Evolutionary conservation across 2,888 invertebrate species (phyloP), one percentile per base, ranked within the genome.

Genomic region (Lasioglossum calceatum): DNA sequence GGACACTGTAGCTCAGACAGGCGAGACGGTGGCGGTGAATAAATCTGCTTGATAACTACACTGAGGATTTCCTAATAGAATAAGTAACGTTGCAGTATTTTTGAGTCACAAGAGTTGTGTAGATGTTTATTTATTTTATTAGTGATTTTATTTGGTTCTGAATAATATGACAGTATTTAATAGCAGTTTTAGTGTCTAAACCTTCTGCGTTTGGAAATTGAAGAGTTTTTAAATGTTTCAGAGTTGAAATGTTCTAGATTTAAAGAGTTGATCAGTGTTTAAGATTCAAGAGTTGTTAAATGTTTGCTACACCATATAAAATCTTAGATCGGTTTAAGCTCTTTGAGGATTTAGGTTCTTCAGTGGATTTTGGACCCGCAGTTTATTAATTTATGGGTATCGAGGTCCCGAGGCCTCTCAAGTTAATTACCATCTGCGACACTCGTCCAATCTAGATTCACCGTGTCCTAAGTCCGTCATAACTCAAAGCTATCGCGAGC

Each of bases 401-500:
- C 36, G 67, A 10, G 27, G 61, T 64, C 61, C 67, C 23, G 67
- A 61, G 32, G 42, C 61, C 42, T 64, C 4, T 16, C 67, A 19
- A 67, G 67, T 67, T 67, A 67, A 64, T 64, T 64, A 70, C 61
- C 61, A 32, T 77, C 39, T 23, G 61, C 47, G 70, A 58, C 23
- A 61, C 8, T 19, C 47, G 32, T 19, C 71, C 70, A 47, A 72
- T 75, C 74, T 67, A 39, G 75, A 67, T 71, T 44, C 12, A 23
- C 50, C 32, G 42, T 14, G 70, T 39, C 73, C 61, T 19, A 67
- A 77, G 54, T 80, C 74, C 39, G 42, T 83, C 74, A 71, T 81
- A 85, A 84, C 47, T 80, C 85, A 74, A 39, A 27, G 23, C 61
- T 79, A 79, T 79, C 76, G 72, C 47, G 50, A 44, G 19, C 75